Evolutionary conservation across 1,140 invertebrate species (phyloP).

Genomic region (Neelides sp.): DNA sequence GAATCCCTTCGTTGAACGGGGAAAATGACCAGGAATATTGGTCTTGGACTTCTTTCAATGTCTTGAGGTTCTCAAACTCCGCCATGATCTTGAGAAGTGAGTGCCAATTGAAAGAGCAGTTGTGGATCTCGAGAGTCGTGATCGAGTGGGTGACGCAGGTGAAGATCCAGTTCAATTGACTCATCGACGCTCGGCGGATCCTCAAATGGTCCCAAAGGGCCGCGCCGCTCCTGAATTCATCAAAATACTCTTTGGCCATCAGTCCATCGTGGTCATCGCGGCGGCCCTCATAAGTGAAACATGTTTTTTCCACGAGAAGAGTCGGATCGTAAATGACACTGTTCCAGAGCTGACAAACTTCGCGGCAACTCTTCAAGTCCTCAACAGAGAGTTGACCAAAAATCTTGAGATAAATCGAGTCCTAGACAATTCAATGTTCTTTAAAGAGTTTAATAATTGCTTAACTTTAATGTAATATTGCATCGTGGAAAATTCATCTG

Average conservation of each 20-base stretch:
- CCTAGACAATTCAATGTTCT: too few relatives aligned
- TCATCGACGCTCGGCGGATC: constrained; percentile 8
- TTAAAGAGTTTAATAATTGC: too few relatives aligned
- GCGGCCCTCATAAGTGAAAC: constrained; percentile 26
- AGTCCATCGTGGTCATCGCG: constrained; percentile 16
- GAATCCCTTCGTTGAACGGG: constrained; percentile 23
- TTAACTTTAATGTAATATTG: too few relatives aligned
- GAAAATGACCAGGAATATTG: constrained; percentile 29
- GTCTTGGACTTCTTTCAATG: constrained; percentile 18
- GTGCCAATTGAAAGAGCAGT: constrained; percentile 24
- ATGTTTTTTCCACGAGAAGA: constrained; percentile 8
- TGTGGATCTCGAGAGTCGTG: constrained; percentile 14
- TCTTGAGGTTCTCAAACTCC: constrained; percentile 17
- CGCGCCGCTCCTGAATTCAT: constrained; percentile 7
- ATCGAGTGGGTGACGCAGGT: constrained; percentile 9
- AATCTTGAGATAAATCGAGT: constrained; percentile 4
- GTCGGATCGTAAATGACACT: neutral
- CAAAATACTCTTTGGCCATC: constrained; percentile 15
- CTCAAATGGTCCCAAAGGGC: constrained; percentile 18
- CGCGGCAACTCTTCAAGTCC: constrained; percentile 12
- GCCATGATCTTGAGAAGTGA: constrained; percentile 18
- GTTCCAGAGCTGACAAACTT: constrained; percentile 10
- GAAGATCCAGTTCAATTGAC: constrained; percentile 13
- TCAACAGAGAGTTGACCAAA: constrained; percentile 15
- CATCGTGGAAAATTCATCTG: too few relatives aligned